Evolutionary conservation across 2,888 invertebrate genomes (phyloP).

Genomic region (Amaurobius ferox): DNA sequence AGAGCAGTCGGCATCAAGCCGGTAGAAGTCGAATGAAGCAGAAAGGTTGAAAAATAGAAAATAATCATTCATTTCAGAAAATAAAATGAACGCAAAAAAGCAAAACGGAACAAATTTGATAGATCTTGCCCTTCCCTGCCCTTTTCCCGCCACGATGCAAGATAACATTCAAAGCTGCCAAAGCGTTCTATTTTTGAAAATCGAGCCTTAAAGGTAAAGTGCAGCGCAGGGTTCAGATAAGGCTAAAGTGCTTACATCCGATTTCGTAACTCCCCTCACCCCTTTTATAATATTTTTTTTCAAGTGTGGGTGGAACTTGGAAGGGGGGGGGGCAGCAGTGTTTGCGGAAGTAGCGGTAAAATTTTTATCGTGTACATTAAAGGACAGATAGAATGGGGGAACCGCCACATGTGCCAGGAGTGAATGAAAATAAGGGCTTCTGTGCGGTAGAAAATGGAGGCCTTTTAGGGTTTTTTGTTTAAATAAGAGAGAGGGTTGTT

Average conservation of each 20-base stretch:
- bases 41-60: no score
- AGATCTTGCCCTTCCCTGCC: constrained; percentile 45
- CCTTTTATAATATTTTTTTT: constrained; percentile 1
- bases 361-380: constrained; percentile 70
- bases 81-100: not conserved
- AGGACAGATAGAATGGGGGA: constrained; percentile 5
- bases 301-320: not conserved
- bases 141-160: constrained; percentile 27
- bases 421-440: constrained; percentile 47
- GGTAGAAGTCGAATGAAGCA: no score
- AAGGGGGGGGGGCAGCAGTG: not conserved
- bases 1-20: no score
- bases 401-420: constrained; percentile 13
- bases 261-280: constrained; percentile 15
- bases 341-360: constrained; percentile 68
- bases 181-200: constrained; percentile 70
- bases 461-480: constrained; percentile 33
- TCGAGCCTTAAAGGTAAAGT: constrained; percentile 69
- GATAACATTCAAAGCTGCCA: constrained; percentile 70
- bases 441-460: not conserved
- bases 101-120: constrained; percentile 48
- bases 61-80: not conserved
- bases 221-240: constrained; percentile 49
- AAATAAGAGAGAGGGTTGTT: constrained; percentile 7
- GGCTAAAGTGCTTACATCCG: constrained; percentile 68